A percentile compares a stretch with the other conserved stretches of the same genome.
These are phyloP conservation scores for Bradysia coprophila DNA, from an alignment of 1,140 invertebrate genomes.

Conservation along the genomic window DNA sequence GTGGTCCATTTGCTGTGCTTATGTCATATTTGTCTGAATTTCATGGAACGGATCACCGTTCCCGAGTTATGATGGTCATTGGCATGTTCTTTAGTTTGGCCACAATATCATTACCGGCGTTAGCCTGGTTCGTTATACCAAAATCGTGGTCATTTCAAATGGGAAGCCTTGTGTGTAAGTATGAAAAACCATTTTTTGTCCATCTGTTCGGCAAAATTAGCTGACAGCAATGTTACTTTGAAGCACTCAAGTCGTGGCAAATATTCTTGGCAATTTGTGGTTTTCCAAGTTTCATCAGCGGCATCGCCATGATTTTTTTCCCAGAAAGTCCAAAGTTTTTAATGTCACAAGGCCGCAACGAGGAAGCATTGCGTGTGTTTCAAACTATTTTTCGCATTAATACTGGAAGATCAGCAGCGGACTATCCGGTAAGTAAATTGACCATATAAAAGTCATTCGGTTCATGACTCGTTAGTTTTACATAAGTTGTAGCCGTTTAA, in stretches of 20 bases:
- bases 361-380: slow-evolving; percentile 42
- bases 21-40: slow-evolving; percentile 49
- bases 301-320: slow-evolving; percentile 38
- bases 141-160: slow-evolving; percentile 11
- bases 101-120: slow-evolving; percentile 29
- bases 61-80: slow-evolving; percentile 37
- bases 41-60: slow-evolving; percentile 36
- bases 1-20: slow-evolving; percentile 40
- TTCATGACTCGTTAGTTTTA: too few relatives aligned
- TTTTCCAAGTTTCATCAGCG: slow-evolving; percentile 41
- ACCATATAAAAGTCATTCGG: neutral
- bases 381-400: slow-evolving; percentile 37
- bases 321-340: slow-evolving; percentile 71
- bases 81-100: slow-evolving; percentile 39
- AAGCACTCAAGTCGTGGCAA: slow-evolving; percentile 53
- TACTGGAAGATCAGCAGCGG: slow-evolving; percentile 33
- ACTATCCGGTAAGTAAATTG: slow-evolving; percentile 36
- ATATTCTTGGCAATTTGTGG: slow-evolving; percentile 46
- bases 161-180: slow-evolving; percentile 5
- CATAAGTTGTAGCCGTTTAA: too few relatives aligned
- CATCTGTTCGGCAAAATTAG: too few relatives aligned
- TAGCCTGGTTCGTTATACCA: slow-evolving; percentile 33
- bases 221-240: too few relatives aligned
- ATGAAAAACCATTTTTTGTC: too few relatives aligned
- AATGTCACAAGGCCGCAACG: slow-evolving; percentile 47